Evolutionary conservation across 2,797 vertebrate species (phyloP), one percentile per base, ranked within the genome.

Genomic region (Erpetoichthys calabaricus): DNA sequence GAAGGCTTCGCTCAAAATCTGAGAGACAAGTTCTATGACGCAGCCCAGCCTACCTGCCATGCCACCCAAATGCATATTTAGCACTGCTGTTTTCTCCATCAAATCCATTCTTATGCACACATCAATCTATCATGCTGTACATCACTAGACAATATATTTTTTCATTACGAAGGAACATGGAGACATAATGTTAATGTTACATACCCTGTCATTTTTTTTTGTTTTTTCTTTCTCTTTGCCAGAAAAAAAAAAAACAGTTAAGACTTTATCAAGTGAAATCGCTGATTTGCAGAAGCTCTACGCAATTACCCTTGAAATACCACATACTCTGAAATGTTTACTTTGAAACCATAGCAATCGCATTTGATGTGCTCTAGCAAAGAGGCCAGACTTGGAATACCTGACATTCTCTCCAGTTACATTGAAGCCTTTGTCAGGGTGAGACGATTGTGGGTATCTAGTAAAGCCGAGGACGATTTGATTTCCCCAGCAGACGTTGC

Each of bases 401-500:
- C 52, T 10, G 42, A 42, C 52, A 52, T 46, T 25, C 42, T 53
- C 52, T 53, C 42, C 42, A 54, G 9, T 44, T 41, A 45, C 53
- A 50, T 50, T 54, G 58, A 45, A 42, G 44, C 25, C 58, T 50
- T 45, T 56, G 42, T 55, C 42, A 53, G 41, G 7, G 41, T 25
- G 4, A 55, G 42, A 8, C 43, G 45, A 45, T 47, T 47, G 10
- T 53, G 44, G 9, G 6, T 42, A 51, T 25, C 25, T 25, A 25
- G 25, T 44, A 53, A 50, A 44, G 51, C 58, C 3, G 6, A 46
- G 51, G 41, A 44, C 54, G 46, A 51, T 53, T 44, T 53, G 51
- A 53, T 53, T 46, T 58, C 44, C 45, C 50, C 42, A 59, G 49
- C 58, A 63, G 62, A 59, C 58, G n/a, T 55, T 49, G 53, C 58